Evolutionary conservation across 2,888 invertebrate species (phyloP).

Genomic region (Bugulina stolonifera): DNA sequence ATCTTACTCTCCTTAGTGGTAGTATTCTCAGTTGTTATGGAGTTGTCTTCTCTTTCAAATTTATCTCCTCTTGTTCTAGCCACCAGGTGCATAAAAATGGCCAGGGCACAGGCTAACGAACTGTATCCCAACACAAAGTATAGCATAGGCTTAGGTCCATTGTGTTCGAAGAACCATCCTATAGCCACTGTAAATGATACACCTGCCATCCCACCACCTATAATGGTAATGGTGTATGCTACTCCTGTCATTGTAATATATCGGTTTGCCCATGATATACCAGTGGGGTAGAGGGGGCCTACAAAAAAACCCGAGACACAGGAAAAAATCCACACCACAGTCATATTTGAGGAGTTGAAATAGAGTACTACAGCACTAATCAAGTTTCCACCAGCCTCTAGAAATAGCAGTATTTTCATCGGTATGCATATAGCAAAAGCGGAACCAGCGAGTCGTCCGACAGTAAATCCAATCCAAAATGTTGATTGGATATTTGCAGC

Average conservation of each 20-base stretch:
- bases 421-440: conserved; percentile 11
- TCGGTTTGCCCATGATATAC: conserved; percentile 17
- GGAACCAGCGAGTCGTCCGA: conserved; percentile 3
- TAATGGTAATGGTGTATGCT: background rate
- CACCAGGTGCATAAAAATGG: conserved; percentile 13
- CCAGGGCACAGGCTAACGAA: background rate
- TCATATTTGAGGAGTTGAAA: background rate
- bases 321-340: background rate
- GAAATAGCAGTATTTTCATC: conserved; percentile 9
- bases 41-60: conserved; percentile 9
- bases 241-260: conserved; percentile 15
- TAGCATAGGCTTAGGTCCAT: conserved; percentile 7
- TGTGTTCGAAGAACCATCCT: conserved; percentile 19
- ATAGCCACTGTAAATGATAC: conserved; percentile 19
- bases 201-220: background rate
- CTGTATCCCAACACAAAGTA: conserved; percentile 17
- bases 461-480: conserved; percentile 17
- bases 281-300: conserved; percentile 8
- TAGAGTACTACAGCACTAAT: conserved; percentile 1
- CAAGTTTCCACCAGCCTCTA: conserved; percentile 15
- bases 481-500: conserved; percentile 10
- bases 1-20: background rate
- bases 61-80: conserved; percentile 24
- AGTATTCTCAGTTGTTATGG: background rate
- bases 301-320: conserved; percentile 14